Evolutionary conservation across 2,113 vertebrate species (phyloP).

Genomic region (Caracal caracal): DNA sequence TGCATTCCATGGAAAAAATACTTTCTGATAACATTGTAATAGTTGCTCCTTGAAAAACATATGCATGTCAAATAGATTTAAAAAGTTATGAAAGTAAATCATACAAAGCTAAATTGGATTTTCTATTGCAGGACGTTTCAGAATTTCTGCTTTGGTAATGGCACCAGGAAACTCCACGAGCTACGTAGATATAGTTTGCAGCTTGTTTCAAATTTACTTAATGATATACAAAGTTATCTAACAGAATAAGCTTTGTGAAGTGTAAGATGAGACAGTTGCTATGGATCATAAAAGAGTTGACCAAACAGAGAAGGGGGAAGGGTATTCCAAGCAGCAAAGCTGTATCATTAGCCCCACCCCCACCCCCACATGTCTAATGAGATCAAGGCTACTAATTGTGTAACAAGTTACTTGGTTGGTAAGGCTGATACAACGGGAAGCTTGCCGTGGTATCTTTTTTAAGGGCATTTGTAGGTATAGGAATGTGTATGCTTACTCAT

Average conservation of each 20-base stretch:
- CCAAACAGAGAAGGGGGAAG: not conserved
- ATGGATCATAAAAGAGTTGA: not conserved
- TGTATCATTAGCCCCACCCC: not conserved
- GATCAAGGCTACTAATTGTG: not conserved
- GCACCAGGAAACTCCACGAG: not conserved
- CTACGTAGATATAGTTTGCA: not conserved
- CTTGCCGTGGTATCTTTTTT: not conserved
- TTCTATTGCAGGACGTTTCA: not conserved
- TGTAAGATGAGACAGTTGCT: not conserved
- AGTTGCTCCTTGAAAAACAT: not conserved
- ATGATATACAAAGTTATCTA: not conserved
- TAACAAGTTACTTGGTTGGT: not conserved
- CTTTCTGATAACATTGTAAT: not conserved
- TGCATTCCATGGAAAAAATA: not conserved
- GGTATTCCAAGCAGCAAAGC: not conserved
- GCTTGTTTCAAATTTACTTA: not conserved
- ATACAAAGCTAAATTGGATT: not conserved
- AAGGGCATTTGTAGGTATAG: not conserved
- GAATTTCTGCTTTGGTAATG: constrained; percentile 4
- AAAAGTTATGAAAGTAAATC: not conserved
- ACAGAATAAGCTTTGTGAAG: not conserved
- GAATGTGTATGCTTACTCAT: not conserved
- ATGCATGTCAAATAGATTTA: not conserved
- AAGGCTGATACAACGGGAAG: not conserved
- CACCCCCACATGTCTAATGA: not conserved